Conservation (phyloP, 2,888 invertebrate species). For the Galerucella pusilla region DNA sequence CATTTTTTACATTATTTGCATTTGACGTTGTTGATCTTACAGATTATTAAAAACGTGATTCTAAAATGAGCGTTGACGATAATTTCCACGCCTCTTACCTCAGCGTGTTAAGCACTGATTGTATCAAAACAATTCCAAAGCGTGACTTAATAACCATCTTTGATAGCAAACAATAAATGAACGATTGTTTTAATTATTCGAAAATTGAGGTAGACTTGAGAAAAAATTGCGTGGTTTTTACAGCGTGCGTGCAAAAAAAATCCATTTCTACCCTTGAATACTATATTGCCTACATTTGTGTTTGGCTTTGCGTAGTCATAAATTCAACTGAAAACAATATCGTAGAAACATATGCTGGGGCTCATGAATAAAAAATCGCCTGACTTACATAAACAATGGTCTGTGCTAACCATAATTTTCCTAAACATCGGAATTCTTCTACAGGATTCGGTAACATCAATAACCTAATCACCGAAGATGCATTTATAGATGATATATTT, state of each 20-base stretch:
- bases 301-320: not conserved
- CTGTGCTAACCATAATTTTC: too few species aligned
- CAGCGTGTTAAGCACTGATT: not conserved
- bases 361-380: not conserved
- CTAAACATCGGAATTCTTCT: too few species aligned
- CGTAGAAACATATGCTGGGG: not conserved
- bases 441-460: too few species aligned
- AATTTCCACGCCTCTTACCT: too few species aligned
- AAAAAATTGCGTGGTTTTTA: constrained; percentile 17
- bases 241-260: not conserved
- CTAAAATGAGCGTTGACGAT: too few species aligned
- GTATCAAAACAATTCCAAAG: not conserved
- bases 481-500: too few species aligned
- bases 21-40: too few species aligned
- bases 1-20: too few species aligned
- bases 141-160: not conserved
- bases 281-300: not conserved
- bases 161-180: not conserved
- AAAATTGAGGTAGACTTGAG: not conserved
- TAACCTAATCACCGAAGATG: too few species aligned
- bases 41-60: too few species aligned
- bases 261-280: not conserved
- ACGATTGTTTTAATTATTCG: not conserved
- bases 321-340: constrained; percentile 1
- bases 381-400: too few species aligned